Evolutionary conservation across 37 sponge, comb jelly and placozoan species (phyloP).

Genomic region (Lycopodina hypogea): DNA sequence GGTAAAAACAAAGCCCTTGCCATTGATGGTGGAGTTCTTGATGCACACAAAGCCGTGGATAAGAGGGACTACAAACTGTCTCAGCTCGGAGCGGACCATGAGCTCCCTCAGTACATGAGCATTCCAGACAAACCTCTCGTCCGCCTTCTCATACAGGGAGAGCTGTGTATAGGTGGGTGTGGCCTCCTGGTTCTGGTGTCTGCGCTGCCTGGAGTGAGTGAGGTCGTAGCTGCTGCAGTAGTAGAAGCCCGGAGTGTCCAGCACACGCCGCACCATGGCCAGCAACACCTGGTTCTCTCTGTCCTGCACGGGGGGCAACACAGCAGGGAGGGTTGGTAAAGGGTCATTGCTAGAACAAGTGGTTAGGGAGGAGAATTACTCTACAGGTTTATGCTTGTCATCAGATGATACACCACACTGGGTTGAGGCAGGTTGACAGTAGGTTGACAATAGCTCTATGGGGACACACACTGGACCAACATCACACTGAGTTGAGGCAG

Average conservation of each 20-base stretch:
- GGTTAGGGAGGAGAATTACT: background rate
- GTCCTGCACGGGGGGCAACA: conserved; percentile 28
- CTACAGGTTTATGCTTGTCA: background rate
- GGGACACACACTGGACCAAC: too few relatives aligned
- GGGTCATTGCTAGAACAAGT: background rate
- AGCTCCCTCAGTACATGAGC: conserved; percentile 66
- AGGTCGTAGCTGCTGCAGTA: conserved; percentile 82
- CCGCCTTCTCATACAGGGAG: conserved; percentile 78
- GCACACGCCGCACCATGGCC: conserved; percentile 65
- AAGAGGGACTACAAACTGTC: conserved; percentile 62
- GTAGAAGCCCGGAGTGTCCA: conserved; percentile 87
- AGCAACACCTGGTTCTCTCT: conserved; percentile 65
- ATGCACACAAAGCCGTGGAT: conserved; percentile 83
- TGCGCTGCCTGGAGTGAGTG: conserved; percentile 73
- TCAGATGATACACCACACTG: background rate
- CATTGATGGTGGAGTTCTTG: conserved; percentile 59
- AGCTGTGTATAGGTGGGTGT: conserved; percentile 53
- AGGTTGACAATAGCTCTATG: too few relatives aligned
- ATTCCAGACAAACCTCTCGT: conserved; percentile 93
- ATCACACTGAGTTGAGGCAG: too few relatives aligned
- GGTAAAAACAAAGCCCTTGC: conserved; percentile 58
- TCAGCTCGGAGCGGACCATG: conserved; percentile 58
- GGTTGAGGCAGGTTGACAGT: too few relatives aligned
- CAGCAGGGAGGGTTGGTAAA: background rate
- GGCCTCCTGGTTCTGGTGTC: conserved; percentile 19